Evolutionary conservation across 2,113 vertebrate species (phyloP), one percentile per base, ranked within the genome.

Genomic region (Triplophysa rosa): DNA sequence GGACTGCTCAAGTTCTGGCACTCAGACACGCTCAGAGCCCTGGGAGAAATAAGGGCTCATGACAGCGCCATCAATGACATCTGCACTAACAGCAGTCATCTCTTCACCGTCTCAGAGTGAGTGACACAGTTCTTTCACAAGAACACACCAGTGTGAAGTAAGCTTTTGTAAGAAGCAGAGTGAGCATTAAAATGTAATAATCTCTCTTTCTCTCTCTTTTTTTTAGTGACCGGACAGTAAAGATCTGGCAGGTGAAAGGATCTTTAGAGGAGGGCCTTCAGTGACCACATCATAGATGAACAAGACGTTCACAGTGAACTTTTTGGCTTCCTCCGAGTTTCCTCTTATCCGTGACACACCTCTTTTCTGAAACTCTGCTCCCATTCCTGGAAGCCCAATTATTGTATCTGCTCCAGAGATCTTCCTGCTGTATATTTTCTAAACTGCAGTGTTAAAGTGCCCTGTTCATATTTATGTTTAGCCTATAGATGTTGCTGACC

Each of bases 71-170:
- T 99, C 85, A 99, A 96, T 63, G 92, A 94, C 68, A 93, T 99
- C 84, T 95, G 94, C 70, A 92, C 93, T 80, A 99, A 99, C 90
- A 93, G 95, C 84, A 94, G 88, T 88, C 95, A 97, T 40, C 90
- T 98, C 76, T 99, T 98, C 88, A 97, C 96, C 33, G 96, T 96
- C 67, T 92, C 96, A 6, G 97, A 99, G 97, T 99, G 88, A 98
- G 97, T 94, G 73, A 67, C 58, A 23, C 13, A 59, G 33, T 58
- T 37, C n/a, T 75, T 23, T 58, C 12, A 29, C 23, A 40, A 33
- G 26, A n/a, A 58, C 62, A 40, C 58, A 78, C 24, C 49, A 17
- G 16, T 16, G 16, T 66, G 40, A 45, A 45, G 42, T 12, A 45
- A 7, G 42, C 42, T 45, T 45, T 45, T 45, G 8, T 45, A 37